These are phyloP conservation scores for Bradynema listronoti DNA, from an alignment of 1,140 invertebrate species.

Conservation along the genomic window DNA sequence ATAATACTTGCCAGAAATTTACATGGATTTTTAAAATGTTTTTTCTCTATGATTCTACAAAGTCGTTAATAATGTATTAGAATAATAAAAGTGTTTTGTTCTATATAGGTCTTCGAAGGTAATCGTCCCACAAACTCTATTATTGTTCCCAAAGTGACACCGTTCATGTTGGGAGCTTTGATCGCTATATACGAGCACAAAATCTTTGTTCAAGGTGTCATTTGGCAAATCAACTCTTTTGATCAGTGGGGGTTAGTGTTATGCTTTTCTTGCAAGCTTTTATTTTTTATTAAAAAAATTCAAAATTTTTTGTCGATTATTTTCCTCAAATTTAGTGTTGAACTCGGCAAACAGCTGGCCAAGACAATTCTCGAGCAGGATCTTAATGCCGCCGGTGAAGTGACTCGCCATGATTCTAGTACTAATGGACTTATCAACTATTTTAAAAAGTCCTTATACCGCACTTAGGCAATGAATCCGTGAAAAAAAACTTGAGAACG, in stretches of 20 bases:
- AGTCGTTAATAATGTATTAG: slow-evolving; percentile 42
- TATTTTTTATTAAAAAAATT: slow-evolving; percentile 10
- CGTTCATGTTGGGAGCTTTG: slow-evolving; percentile 86
- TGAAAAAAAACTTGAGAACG: too few species aligned
- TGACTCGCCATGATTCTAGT: slow-evolving; percentile 73
- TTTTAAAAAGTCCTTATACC: slow-evolving; percentile 69
- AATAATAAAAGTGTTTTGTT: too few species aligned
- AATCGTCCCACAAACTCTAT: slow-evolving; percentile 97
- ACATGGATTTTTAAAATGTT: slow-evolving; percentile 11
- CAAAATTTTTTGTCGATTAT: slow-evolving; percentile 3
- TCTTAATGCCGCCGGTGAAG: slow-evolving; percentile 66
- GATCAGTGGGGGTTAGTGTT: slow-evolving; percentile 90
- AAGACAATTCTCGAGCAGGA: slow-evolving; percentile 90
- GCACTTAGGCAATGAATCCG: too few species aligned
- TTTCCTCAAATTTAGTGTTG: slow-evolving; percentile 67
- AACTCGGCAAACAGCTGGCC: slow-evolving; percentile 93
- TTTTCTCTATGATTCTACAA: slow-evolving; percentile 10
- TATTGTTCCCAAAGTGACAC: slow-evolving; percentile 82
- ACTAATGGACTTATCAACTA: slow-evolving; percentile 93
- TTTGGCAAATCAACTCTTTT: slow-evolving; percentile 99
- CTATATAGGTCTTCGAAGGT: slow-evolving; percentile 80
- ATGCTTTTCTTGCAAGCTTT: slow-evolving; percentile 12
- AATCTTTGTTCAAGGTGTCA: slow-evolving; percentile 93
- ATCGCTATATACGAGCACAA: slow-evolving; percentile 98
- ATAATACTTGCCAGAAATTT: too few species aligned